Conservation (phyloP, 2,797 vertebrate genomes). For the Sebastes diploproa region DNA sequence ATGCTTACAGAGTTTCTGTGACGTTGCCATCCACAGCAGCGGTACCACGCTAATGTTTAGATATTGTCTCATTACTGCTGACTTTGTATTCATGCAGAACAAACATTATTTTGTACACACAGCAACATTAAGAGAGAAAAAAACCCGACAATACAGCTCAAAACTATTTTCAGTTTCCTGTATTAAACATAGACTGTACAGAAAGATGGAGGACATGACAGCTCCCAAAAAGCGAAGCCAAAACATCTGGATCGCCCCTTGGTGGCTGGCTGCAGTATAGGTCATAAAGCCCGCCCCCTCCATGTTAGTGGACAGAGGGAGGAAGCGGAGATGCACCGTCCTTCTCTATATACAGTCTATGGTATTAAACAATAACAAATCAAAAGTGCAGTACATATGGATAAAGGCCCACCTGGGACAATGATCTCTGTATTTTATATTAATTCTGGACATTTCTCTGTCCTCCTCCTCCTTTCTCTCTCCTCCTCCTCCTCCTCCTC, state of each 20-base stretch:
- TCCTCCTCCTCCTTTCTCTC: slow-evolving; percentile 37
- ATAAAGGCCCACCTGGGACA: slow-evolving; percentile 83
- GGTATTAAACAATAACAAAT: background rate
- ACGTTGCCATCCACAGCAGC: background rate
- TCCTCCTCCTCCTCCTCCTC: slow-evolving; percentile 28
- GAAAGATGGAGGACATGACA: too few species aligned
- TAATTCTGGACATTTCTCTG: slow-evolving; percentile 24
- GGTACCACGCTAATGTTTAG: background rate
- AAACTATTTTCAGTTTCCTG: background rate
- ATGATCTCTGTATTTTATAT: slow-evolving; percentile 73
- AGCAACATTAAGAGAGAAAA: background rate
- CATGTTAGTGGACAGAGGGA: too few species aligned
- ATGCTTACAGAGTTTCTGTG: background rate
- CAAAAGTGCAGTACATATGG: background rate
- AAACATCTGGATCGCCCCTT: too few species aligned
- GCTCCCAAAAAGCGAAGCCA: too few species aligned
- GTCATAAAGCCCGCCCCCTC: too few species aligned
- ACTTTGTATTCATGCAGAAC: background rate
- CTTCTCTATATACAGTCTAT: too few species aligned
- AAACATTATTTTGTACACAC: background rate
- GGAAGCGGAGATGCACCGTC: too few species aligned
- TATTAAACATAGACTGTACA: background rate
- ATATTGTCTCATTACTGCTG: background rate
- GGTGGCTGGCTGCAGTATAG: too few species aligned
- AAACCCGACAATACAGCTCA: background rate